Base-by-base conservation (phyloP, 2,797 vertebrate species). In the Tolypeutes matacus region DNA sequence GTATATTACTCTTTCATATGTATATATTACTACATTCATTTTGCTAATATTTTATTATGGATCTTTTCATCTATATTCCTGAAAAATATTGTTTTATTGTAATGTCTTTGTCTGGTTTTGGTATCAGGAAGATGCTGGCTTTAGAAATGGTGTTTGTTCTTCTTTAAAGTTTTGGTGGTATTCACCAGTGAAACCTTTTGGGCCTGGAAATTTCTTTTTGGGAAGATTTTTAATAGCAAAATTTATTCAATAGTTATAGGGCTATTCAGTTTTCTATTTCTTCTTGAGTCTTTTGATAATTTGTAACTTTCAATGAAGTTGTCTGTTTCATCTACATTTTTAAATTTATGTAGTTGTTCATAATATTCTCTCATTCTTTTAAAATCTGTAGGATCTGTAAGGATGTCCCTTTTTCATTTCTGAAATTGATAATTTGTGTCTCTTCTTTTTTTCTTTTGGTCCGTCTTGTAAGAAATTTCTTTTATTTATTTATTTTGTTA, bases 221-320 rank as follows among this genome's bases (percentile, higher is more conserved):
- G 34, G 51, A 76, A 39, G 8, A 80, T 7, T 83, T 91, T 49
- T 56, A 65, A 84, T 34, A 70, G n/a, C 31, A 78, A 62, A 85
- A 76, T 85, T 36, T 88, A 78, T 62, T 91, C 46, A 69, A 0
- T 73, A 62, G n/a, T 12, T 29, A 29, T 7, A 95, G 17, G 9
- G 14, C n/a, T 95, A 13, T 64, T 91, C 7, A 67, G 46, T 72
- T 78, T 91, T 87, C 27, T 77, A 9, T 90, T 94, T 88, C 56
- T 67, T 94, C 31, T 77, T 75, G 70, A 72, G 17, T 76, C n/a
- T 92, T 51, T 90, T 42, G 29, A 49, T 70, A 27, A 75, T 95
- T 94, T 94, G 3, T 93, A 10, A 62, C n/a, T 92, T 77, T 51
- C 20, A 77, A 0, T 78, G 36, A 58, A 23, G 89, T 86, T 84